Conservation (phyloP, 1,140 invertebrate genomes). For the Argopecten irradians region DNA sequence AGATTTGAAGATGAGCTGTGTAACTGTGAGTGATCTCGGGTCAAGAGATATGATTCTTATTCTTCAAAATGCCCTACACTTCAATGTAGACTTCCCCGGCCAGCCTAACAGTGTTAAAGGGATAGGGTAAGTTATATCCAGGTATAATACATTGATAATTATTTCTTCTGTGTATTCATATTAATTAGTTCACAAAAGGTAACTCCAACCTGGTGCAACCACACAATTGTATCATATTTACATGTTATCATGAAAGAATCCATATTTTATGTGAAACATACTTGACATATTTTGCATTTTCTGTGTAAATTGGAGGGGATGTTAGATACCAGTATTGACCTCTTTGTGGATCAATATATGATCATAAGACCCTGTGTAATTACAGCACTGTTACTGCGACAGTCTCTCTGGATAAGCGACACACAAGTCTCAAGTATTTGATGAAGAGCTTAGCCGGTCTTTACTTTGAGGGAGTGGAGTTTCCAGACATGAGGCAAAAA, state of each 20-base stretch:
- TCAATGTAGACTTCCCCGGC: not conserved
- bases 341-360: no score
- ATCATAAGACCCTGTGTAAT: not conserved
- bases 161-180: no score
- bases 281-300: no score
- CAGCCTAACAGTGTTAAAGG: not conserved
- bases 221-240: no score
- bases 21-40: not conserved
- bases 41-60: slow-evolving; percentile 3
- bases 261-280: no score
- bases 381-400: not conserved
- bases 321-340: no score
- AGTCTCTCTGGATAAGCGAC: not conserved
- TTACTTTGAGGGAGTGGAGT: not conserved
- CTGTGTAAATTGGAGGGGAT: no score
- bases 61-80: not conserved
- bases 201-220: no score
- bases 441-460: not conserved
- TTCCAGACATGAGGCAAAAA: not conserved
- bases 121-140: not conserved
- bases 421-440: not conserved
- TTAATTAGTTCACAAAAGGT: no score
- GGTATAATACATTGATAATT: no score
- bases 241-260: no score
- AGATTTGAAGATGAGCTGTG: slow-evolving; percentile 7